Evolutionary conservation across 2,797 vertebrate species (phyloP), one percentile per base, ranked within the genome.

Genomic region (Anisognathus igniventris): DNA sequence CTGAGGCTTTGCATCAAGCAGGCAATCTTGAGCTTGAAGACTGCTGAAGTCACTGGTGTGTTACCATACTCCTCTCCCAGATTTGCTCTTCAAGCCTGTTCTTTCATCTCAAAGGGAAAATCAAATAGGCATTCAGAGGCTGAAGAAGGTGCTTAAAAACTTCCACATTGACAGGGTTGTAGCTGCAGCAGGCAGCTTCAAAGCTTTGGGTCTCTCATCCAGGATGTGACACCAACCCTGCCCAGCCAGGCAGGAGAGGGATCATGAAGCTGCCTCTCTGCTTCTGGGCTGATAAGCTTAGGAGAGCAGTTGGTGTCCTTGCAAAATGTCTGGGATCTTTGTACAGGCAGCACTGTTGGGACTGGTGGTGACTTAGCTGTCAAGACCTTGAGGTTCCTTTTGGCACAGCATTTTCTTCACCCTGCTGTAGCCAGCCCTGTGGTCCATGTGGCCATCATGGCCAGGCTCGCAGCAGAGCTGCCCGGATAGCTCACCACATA

Each of bases 1-100:
- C 51, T 83, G 40, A 22, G 50, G 31, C 16, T 91, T 88, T 92
- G 33, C 35, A 44, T 71, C 77, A 88, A 70, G 86, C 51, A 88
- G 39, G 39, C 10, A 60, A 4, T 78, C 48, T 67, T 67, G 25
- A 86, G 28, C 35, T 80, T 73, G 40, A 79, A 73, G 31, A 35
- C 12, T 76, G 45, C 28, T 72, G 40, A 66, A 62, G 70, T 70
- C 60, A 70, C n/a, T 76, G 47, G 10, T 3, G 4, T 77, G 47
- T 62, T 89, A 30, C 24, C 23, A 17, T 64, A 3, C 24, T 82
- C 2, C 47, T 91, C 50, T 71, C 31, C 12, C 24, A 67, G 53
- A 37, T 48, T 81, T 21, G 24, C 28, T 92, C 40, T 67, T 66
- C 44, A 67, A 60, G 24, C 40, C 20, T 42, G 18, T 14, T 64